Base-by-base conservation (phyloP, 2,888 invertebrate species). In the Tuberolachnus salignus region DNA sequence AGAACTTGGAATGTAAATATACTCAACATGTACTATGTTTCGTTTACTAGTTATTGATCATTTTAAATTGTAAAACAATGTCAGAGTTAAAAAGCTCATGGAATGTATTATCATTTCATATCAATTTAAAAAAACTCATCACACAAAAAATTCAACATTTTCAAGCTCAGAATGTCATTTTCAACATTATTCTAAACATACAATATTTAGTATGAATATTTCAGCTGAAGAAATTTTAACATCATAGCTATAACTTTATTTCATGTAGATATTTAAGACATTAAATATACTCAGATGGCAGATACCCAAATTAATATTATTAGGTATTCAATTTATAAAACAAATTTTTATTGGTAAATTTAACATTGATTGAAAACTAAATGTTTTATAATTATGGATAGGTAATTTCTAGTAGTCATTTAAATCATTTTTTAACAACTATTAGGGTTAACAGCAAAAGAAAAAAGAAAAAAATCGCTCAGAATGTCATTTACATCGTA, bases 171-270 rank as follows among this genome's bases (percentile, higher is more conserved):
- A 57, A 78, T 81, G 81, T 81, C 81, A 78, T 63, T 70, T 78
- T 78, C 81, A 81, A 78, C 81, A 81, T 64, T 57, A 59, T 8
- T 64, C 53, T 63, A 3, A 51, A 53, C 19, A 57, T 51, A 67
- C 13, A 21, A 16, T 49, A 53, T 23, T 14, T 1, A 61, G 13
- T 49, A 73, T 63, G 51, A 26, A 49, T 23, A 73, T 16, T 78
- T 81, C 78, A 8, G 81, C 55, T 81, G 81, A 81, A 81, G 81
- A 81, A 81, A 81, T 81, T 81, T 78, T 67, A 61, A 14, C 72
- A 73, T 67, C 67, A 72, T 55, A 11, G 74, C 69, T 23, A 16
- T 16, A 19, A 49, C 23, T 23, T 1, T 14, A 14, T 16, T 23
- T 16, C 2, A 42, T n/a, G 26, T 34, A 34, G 6, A 34, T 6